Conservation (phyloP, 2,888 invertebrate genomes). For the Nemapogon koenigi region DNA sequence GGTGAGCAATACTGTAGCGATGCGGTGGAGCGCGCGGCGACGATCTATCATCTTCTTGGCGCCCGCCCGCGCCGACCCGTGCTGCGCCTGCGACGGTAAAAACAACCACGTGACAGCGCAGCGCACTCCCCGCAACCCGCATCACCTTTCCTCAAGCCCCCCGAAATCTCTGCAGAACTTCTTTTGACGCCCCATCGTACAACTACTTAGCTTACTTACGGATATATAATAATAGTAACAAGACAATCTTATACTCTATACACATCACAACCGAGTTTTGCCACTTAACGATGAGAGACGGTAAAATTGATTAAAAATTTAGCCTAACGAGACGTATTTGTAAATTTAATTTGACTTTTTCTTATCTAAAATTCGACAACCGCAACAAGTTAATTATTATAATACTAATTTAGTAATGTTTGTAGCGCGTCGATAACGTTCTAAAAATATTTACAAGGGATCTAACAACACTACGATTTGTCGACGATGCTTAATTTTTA, state of each 20-base stretch:
- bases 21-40: slow-evolving; percentile 48
- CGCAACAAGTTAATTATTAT: too few species aligned
- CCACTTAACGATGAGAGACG: slow-evolving; percentile 33
- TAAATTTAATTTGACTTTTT: slow-evolving; percentile 2
- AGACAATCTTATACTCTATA: slow-evolving; percentile 48
- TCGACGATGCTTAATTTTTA: slow-evolving; percentile 3
- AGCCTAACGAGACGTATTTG: slow-evolving; percentile 2
- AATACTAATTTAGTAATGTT: background rate
- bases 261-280: slow-evolving; percentile 65
- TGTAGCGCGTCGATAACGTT: background rate
- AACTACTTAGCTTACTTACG: slow-evolving; percentile 32
- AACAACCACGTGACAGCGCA: slow-evolving; percentile 41
- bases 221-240: slow-evolving; percentile 20
- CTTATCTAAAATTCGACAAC: slow-evolving; percentile 57
- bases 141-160: slow-evolving; percentile 33
- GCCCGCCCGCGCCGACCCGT: slow-evolving; percentile 24
- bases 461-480: slow-evolving; percentile 2
- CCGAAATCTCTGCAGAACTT: too few species aligned
- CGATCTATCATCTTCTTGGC: slow-evolving; percentile 61
- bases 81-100: slow-evolving; percentile 38
- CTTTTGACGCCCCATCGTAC: slow-evolving; percentile 21
- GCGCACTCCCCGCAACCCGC: slow-evolving; percentile 32
- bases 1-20: slow-evolving; percentile 38
- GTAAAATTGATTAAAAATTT: slow-evolving; percentile 5
- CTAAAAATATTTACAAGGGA: slow-evolving; percentile 5